Evolutionary conservation across 2,113 vertebrate species (phyloP), one percentile per base, ranked within the genome.

Genomic region (Myodes glareolus): DNA sequence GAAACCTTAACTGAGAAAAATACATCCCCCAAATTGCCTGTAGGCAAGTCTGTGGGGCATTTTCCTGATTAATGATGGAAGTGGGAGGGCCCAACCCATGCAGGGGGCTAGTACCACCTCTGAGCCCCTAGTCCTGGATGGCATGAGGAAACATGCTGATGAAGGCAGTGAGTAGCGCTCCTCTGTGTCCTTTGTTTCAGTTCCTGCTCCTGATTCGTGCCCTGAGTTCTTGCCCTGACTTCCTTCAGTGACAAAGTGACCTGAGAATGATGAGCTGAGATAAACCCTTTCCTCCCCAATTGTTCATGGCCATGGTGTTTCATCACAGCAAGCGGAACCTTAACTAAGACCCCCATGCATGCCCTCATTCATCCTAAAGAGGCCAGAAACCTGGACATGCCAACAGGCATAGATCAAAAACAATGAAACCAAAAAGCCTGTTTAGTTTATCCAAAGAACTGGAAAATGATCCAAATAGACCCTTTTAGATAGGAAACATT

Each of bases 401-500:
- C 80, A 81, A 67, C 0, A 88, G 39, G 19, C 16, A 87, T 1
- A 88, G 55, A 86, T 17, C 45, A 88, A 90, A 89, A 94, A 31
- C 21, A 65, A n/a, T 81, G 0, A 27, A 88, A 17, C n/a, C 23
- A 23, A 80, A 52, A 72, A 1, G 47, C 16, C 52, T 55, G 19
- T 58, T 58, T 21, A 21, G 58, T 58, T 21, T 58, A 58, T 58
- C 58, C 58, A 84, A 90, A 97, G 9, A 95, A 67, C 21, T 63
- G 92, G 23, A 45, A 67, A 93, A 90, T 23, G 23, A 14, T 5
- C 10, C 87, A 12, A 31, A 36, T 75, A n/a, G 16, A 4, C 36
- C 23, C 89, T 82, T 95, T 82, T 27, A 93, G 9, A 36, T 5
- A 70, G 5, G 68, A 94, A 97, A 95, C 42, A 27, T 72, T 78